phyloP scores from a whole-genome alignment of 2,113 vertebrate genomes.

The Turnix velox region DNA sequence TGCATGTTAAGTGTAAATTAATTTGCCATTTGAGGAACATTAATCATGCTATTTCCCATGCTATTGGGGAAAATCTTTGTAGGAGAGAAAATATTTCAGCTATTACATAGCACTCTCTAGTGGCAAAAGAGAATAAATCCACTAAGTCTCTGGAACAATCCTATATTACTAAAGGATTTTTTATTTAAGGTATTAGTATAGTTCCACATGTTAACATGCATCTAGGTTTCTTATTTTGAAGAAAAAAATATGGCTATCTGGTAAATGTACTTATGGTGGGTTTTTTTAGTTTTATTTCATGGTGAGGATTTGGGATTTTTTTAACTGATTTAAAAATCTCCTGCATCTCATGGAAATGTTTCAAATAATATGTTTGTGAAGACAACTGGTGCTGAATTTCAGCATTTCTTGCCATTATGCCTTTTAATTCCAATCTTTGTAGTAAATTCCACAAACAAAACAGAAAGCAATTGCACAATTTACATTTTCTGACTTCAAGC shows the following conservation, averaged over 20 bases:
- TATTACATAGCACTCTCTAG: slow-evolving; percentile 64
- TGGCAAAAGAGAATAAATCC: slow-evolving; percentile 22
- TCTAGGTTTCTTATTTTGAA: not conserved
- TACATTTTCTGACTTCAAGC: not conserved
- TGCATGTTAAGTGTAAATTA: slow-evolving; percentile 64
- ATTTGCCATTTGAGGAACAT: slow-evolving; percentile 63
- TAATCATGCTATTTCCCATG: too few species aligned
- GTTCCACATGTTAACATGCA: not conserved
- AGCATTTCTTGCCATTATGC: not conserved
- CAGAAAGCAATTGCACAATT: not conserved
- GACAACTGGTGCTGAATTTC: not conserved
- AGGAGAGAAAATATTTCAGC: not conserved
- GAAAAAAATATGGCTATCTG: not conserved
- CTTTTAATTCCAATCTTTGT: not conserved
- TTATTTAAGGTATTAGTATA: not conserved
- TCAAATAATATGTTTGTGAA: not conserved
- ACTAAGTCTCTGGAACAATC: not conserved
- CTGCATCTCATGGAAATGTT: accelerated
- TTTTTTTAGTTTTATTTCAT: not conserved
- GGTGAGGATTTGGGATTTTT: not conserved
- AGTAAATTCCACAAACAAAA: not conserved
- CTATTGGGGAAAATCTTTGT: not conserved
- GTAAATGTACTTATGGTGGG: not conserved
- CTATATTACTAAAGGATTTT: not conserved
- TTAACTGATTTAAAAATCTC: not conserved